Conservation (phyloP, 2,113 vertebrate species). For the Campylomormyrus tamandua region DNA sequence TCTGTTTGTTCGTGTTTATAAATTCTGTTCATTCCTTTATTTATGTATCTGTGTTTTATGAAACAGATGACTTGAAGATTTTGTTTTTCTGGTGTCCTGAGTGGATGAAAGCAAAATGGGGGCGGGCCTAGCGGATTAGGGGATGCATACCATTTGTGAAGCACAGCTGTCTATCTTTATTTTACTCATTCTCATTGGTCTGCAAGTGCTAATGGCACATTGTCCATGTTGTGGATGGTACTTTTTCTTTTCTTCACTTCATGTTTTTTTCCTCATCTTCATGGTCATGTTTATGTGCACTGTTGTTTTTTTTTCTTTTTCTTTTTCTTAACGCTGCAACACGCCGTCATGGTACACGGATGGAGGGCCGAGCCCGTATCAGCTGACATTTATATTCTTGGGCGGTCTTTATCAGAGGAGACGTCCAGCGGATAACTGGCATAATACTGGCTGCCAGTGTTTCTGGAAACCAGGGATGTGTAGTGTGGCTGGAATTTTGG, state of each 20-base stretch:
- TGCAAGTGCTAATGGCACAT: neutral
- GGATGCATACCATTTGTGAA: neutral
- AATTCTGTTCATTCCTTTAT: neutral
- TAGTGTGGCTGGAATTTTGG: neutral
- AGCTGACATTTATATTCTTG: constrained; percentile 68
- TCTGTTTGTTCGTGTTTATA: neutral
- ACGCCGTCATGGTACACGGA: constrained; percentile 50
- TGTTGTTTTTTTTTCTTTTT: constrained; percentile 40
- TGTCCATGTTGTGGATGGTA: neutral
- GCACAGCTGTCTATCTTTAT: neutral
- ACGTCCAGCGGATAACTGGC: constrained; percentile 60
- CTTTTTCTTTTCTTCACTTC: neutral
- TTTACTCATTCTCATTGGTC: neutral
- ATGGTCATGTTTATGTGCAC: neutral
- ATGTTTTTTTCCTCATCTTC: neutral
- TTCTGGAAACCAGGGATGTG: constrained; percentile 24
- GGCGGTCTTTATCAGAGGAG: constrained; percentile 65
- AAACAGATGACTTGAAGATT: neutral
- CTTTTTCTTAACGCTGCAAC: constrained; percentile 34
- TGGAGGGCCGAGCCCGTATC: constrained; percentile 57
- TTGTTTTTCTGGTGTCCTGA: neutral
- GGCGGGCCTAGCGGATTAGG: neutral
- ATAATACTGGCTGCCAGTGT: constrained; percentile 64
- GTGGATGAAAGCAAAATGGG: neutral
- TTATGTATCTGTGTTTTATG: neutral